phyloP scores from a whole-genome alignment of 2,797 vertebrate species.

The Chloroceryle inda region DNA sequence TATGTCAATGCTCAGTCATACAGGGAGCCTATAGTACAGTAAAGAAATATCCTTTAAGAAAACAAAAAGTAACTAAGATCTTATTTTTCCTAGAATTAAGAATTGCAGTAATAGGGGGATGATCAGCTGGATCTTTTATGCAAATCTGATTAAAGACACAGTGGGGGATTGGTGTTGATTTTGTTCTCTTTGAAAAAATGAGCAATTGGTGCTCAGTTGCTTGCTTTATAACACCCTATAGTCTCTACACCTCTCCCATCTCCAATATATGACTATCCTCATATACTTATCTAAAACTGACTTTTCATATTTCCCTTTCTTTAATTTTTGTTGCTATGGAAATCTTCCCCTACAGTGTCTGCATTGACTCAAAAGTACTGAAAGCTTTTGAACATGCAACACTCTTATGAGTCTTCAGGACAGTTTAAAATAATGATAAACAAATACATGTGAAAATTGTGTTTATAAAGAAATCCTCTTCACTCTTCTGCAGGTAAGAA shows the following conservation, averaged over 20 bases:
- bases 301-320: constrained; percentile 44
- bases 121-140: background rate
- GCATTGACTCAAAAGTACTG: constrained; percentile 13
- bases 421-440: constrained; percentile 9
- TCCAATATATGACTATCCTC: background rate
- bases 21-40: background rate
- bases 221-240: background rate
- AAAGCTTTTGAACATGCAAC: background rate
- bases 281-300: background rate
- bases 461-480: background rate
- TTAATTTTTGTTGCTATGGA: constrained; percentile 73
- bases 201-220: background rate
- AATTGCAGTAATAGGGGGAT: background rate
- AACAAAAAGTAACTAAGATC: background rate
- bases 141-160: constrained; percentile 21
- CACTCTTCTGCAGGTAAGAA: fast-evolving
- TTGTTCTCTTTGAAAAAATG: background rate
- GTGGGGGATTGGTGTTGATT: background rate
- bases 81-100: background rate
- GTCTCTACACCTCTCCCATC: background rate
- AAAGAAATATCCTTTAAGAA: background rate
- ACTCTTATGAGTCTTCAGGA: background rate
- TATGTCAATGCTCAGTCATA: background rate
- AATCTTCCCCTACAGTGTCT: constrained; percentile 25
- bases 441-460: background rate